These are phyloP conservation scores for Stegodyphus mimosarum DNA, from an alignment of 1,140 invertebrate genomes.

Conservation along the genomic window DNA sequence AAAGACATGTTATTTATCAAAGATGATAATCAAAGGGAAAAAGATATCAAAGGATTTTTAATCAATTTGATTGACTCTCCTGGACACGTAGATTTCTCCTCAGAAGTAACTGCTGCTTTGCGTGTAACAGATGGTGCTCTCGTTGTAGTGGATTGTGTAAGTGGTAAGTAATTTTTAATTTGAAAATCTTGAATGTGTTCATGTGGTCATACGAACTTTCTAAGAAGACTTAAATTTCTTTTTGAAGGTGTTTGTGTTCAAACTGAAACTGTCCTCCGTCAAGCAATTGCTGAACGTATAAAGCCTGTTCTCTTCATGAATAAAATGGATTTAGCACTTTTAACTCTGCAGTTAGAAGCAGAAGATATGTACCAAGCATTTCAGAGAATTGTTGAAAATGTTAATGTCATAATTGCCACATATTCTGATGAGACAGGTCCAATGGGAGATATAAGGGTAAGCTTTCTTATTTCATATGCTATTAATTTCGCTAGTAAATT, in stretches of 20 bases:
- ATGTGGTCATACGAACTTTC: neutral
- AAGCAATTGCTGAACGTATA: conserved; percentile 75
- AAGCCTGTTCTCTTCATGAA: conserved; percentile 77
- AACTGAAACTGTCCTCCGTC: conserved; percentile 75
- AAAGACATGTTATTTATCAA: conserved; percentile 70
- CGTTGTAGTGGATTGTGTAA: conserved; percentile 76
- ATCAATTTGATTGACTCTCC: conserved; percentile 77
- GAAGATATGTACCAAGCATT: conserved; percentile 99
- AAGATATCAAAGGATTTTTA: conserved; percentile 71
- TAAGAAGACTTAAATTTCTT: neutral
- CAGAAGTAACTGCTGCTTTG: conserved; percentile 75
- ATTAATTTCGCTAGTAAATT: neutral
- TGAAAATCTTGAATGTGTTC: neutral
- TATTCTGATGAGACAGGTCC: conserved; percentile 97
- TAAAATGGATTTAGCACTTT: conserved; percentile 75
- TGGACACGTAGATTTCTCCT: conserved; percentile 76
- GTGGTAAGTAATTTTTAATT: conserved; percentile 67
- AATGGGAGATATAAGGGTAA: conserved; percentile 96
- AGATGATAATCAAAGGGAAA: conserved; percentile 64
- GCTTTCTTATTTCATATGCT: conserved; percentile 62
- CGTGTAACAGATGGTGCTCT: conserved; percentile 76
- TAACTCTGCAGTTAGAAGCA: conserved; percentile 75
- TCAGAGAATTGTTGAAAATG: conserved; percentile 99
- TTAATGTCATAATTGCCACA: conserved; percentile 99
- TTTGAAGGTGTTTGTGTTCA: conserved; percentile 74